phyloP scores from a whole-genome alignment of 2,113 vertebrate genomes.

The Heptranchias perlo region DNA sequence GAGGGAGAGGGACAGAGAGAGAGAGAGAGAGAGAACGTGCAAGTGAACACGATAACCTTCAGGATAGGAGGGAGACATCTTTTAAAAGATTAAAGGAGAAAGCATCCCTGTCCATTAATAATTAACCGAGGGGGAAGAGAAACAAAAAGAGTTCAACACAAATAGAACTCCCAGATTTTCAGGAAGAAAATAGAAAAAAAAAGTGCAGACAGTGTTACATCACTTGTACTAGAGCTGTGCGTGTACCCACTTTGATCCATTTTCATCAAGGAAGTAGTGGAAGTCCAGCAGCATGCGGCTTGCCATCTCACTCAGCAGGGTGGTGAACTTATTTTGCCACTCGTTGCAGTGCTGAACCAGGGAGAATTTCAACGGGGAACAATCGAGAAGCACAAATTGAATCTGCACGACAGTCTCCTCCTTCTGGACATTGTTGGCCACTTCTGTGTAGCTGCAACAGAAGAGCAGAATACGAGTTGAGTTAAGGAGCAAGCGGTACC shows the following conservation, averaged over 20 bases:
- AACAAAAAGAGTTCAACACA: no score
- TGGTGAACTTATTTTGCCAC: conserved; percentile 70
- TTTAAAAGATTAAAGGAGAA: background rate
- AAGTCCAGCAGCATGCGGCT: conserved; percentile 56
- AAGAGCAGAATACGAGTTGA: background rate
- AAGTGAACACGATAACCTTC: no score
- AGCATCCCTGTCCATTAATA: background rate
- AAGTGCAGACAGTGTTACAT: background rate
- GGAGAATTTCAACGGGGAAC: conserved; percentile 61
- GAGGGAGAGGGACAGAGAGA: no score
- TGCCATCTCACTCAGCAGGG: conserved; percentile 65
- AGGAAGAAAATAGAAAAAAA: background rate
- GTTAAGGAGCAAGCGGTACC: background rate
- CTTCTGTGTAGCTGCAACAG: conserved; percentile 56
- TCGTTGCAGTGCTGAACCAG: conserved; percentile 67
- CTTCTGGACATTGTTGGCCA: conserved; percentile 71
- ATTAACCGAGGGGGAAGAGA: background rate
- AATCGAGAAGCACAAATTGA: conserved; percentile 69
- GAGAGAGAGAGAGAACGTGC: no score
- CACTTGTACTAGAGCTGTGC: no score
- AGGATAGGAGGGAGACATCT: background rate
- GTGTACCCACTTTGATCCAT: conserved; percentile 48
- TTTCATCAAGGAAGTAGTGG: conserved; percentile 56
- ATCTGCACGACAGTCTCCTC: conserved; percentile 66
- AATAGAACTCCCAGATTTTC: background rate